A percentile compares a stretch with the other conserved stretches of the same genome.
These are phyloP conservation scores for Eilema caniola DNA, from an alignment of 2,888 invertebrate species.

Conservation along the genomic window DNA sequence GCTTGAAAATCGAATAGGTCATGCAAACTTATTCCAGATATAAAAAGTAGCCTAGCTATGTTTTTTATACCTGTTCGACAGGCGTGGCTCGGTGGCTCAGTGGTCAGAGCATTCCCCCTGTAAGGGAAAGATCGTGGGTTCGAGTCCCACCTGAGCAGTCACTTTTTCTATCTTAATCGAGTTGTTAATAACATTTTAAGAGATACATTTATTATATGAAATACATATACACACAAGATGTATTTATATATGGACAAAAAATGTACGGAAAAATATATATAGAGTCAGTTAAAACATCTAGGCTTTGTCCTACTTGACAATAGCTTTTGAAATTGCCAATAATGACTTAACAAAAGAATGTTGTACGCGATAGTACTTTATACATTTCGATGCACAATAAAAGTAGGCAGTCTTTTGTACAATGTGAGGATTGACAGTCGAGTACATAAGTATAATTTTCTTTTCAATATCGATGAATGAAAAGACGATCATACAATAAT, in stretches of 20 bases:
- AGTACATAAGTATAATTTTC: background rate
- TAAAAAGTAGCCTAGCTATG: too few species aligned
- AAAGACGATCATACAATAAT: background rate
- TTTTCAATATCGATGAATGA: background rate
- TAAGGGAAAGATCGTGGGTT: too few species aligned
- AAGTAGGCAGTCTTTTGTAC: constrained; percentile 22
- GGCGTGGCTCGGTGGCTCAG: too few species aligned
- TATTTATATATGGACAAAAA: background rate
- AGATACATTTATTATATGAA: too few species aligned
- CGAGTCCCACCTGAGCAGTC: too few species aligned
- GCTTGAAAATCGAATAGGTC: too few species aligned
- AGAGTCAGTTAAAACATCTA: constrained; percentile 1
- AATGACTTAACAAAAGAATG: constrained; percentile 29
- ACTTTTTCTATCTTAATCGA: too few species aligned
- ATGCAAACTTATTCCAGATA: too few species aligned
- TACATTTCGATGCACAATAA: constrained; percentile 27
- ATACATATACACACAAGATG: too few species aligned
- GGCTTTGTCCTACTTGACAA: constrained; percentile 7
- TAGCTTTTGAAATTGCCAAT: constrained; percentile 14
- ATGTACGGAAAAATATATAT: background rate
- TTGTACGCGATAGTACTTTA: constrained; percentile 26
- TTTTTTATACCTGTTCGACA: too few species aligned
- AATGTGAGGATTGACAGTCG: constrained; percentile 12
- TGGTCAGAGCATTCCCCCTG: too few species aligned
- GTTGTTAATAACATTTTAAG: too few species aligned